phyloP scores from a whole-genome alignment of 2,797 vertebrate genomes.

The Sternotherus odoratus region DNA sequence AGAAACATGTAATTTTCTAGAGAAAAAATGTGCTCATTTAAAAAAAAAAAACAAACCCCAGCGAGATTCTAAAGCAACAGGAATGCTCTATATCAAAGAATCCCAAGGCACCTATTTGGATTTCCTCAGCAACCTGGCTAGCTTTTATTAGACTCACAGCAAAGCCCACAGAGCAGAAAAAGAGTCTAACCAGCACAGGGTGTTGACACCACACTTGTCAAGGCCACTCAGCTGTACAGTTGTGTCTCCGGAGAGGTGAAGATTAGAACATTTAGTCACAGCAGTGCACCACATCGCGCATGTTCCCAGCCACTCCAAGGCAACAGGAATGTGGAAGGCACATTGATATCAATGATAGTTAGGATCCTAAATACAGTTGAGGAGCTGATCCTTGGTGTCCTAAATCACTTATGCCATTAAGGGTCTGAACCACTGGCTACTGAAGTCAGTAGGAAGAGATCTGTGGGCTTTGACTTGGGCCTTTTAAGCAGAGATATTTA shows the following conservation, averaged over 20 bases:
- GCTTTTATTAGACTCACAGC: background rate
- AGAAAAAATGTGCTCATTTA: background rate
- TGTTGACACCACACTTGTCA: background rate
- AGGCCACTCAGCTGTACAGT: background rate
- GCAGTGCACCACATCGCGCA: background rate
- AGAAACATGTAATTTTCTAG: background rate
- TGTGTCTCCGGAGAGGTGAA: background rate
- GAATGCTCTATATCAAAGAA: background rate
- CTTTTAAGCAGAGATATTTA: background rate
- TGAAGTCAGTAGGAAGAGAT: background rate
- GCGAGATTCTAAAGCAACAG: background rate
- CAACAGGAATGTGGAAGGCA: background rate
- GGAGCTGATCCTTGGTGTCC: background rate
- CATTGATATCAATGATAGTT: background rate
- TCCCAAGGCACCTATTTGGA: background rate
- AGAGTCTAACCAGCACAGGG: background rate
- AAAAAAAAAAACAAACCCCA: background rate
- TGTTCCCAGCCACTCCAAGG: background rate
- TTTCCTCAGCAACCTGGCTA: background rate
- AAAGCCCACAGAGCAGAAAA: background rate
- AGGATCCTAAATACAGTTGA: background rate
- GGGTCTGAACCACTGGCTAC: background rate
- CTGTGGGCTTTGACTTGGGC: background rate
- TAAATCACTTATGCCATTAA: background rate
- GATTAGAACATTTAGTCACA: background rate